phyloP scores from a whole-genome alignment of 1,140 invertebrate species.

The Eupristina koningsbergeri region DNA sequence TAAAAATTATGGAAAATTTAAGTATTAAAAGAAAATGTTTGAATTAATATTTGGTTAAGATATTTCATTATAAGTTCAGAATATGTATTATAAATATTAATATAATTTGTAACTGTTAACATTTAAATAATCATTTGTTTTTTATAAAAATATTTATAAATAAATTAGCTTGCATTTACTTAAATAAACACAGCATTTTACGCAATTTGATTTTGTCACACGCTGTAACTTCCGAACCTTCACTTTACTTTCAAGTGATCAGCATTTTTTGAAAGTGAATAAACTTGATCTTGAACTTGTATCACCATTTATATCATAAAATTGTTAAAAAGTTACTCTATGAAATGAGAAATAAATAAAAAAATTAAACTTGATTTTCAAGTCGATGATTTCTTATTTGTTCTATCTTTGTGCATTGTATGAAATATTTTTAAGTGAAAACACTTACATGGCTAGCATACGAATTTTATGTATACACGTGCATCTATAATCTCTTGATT shows the following conservation, averaged over 20 bases:
- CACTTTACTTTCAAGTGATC: neutral
- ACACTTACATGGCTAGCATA: neutral
- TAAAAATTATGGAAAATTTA: too few species aligned
- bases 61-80: too few species aligned
- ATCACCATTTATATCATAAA: neutral
- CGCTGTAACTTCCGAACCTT: neutral
- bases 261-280: slow-evolving; percentile 30
- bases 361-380: neutral
- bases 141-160: slow-evolving; percentile 1
- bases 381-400: slow-evolving; percentile 7
- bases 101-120: too few species aligned
- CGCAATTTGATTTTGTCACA: slow-evolving; percentile 9
- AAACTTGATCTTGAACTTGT: slow-evolving; percentile 48
- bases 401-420: neutral
- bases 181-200: slow-evolving; percentile 15
- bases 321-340: neutral
- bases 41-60: too few species aligned
- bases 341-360: neutral
- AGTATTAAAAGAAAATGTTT: too few species aligned
- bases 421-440: neutral
- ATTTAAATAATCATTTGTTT: too few species aligned
- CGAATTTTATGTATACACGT: neutral
- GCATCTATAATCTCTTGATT: neutral
- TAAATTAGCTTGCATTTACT: neutral
- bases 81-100: too few species aligned